Conservation (phyloP, 1,140 invertebrate species). For the Armadillidium nasatum region DNA sequence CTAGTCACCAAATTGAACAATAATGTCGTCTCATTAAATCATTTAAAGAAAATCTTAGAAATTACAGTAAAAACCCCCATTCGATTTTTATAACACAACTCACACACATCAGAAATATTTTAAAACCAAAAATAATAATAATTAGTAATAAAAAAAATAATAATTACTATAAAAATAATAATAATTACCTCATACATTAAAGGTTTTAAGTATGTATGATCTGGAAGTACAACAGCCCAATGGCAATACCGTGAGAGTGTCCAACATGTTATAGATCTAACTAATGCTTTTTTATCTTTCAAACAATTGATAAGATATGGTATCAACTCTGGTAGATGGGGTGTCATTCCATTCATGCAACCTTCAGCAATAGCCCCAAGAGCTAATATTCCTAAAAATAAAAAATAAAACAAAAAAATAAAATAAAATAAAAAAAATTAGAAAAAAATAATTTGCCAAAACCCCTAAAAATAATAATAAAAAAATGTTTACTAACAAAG, state of each 20-base stretch:
- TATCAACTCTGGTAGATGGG: slow-evolving; percentile 89
- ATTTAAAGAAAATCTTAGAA: too few relatives aligned
- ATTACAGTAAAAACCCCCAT: too few relatives aligned
- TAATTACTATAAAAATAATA: slow-evolving; percentile 52
- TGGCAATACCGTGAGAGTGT: slow-evolving; percentile 94
- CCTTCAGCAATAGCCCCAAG: slow-evolving; percentile 98
- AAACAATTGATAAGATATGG: slow-evolving; percentile 91
- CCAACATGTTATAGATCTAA: slow-evolving; percentile 98
- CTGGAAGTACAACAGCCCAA: slow-evolving; percentile 93
- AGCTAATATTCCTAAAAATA: slow-evolving; percentile 67
- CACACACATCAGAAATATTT: too few relatives aligned
- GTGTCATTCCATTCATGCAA: slow-evolving; percentile 96
- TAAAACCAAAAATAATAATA: too few relatives aligned
- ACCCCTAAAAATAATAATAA: background rate
- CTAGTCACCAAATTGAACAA: too few relatives aligned
- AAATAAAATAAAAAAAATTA: too few relatives aligned
- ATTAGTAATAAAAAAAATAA: slow-evolving; percentile 49
- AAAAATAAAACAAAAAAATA: background rate
- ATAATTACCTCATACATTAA: slow-evolving; percentile 82
- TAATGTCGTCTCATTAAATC: too few relatives aligned
- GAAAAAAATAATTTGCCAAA: background rate
- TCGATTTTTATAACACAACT: too few relatives aligned
- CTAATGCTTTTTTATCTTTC: slow-evolving; percentile 90
- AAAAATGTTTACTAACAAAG: too few relatives aligned
- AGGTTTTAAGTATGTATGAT: slow-evolving; percentile 87